These are phyloP conservation scores for Spatulosminthurus flaviceps DNA, from an alignment of 2,888 invertebrate genomes.

Conservation along the genomic window DNA sequence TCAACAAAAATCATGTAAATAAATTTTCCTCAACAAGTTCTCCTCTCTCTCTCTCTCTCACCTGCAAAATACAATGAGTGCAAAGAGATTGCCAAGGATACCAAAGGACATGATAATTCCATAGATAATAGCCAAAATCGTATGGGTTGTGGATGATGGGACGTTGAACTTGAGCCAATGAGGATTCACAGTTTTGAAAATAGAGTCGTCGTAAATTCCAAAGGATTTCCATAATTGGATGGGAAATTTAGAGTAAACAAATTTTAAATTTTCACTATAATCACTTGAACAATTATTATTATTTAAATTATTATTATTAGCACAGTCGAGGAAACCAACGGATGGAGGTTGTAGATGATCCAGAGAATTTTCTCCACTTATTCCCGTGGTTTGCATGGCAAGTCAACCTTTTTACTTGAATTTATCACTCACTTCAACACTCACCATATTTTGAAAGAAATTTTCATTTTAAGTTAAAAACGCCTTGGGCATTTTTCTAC, in stretches of 20 bases:
- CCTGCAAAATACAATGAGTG: slow-evolving; percentile 78
- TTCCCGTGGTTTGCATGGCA: too few relatives aligned
- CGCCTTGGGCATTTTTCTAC: too few relatives aligned
- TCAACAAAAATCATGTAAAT: neutral
- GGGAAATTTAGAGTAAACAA: slow-evolving; percentile 64
- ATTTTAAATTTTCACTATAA: too few relatives aligned
- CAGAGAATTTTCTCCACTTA: too few relatives aligned
- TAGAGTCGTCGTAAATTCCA: slow-evolving; percentile 72
- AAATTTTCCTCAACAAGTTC: neutral
- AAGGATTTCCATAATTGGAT: slow-evolving; percentile 69
- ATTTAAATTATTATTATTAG: too few relatives aligned
- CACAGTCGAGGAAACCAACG: too few relatives aligned
- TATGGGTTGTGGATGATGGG: slow-evolving; percentile 71
- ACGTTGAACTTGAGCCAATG: slow-evolving; percentile 79
- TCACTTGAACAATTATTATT: too few relatives aligned
- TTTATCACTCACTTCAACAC: too few relatives aligned
- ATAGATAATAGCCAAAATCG: slow-evolving; percentile 73
- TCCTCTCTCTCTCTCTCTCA: slow-evolving; percentile 67
- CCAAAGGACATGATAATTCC: slow-evolving; percentile 74
- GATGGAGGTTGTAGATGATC: too few relatives aligned
- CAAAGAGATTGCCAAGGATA: slow-evolving; percentile 76
- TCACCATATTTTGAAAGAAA: too few relatives aligned
- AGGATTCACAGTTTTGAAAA: slow-evolving; percentile 71
- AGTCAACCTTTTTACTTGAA: too few relatives aligned
- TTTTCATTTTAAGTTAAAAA: too few relatives aligned